These are phyloP conservation scores for Cephalotes varians DNA, from an alignment of 2,888 invertebrate species.

Conservation along the genomic window DNA sequence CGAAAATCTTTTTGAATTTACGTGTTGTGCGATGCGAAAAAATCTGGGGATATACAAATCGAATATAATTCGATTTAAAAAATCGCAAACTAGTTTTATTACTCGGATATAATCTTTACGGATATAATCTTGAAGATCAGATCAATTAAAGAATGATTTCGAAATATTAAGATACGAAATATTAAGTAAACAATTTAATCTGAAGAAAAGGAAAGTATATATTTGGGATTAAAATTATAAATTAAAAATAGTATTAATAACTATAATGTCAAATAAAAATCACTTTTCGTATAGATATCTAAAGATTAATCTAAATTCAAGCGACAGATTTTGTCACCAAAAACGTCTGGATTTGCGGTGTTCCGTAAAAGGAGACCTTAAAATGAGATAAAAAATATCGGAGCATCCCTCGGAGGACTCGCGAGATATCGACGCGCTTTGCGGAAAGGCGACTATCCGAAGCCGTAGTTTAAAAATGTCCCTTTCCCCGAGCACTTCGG, in stretches of 20 bases:
- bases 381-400: slow-evolving; percentile 27
- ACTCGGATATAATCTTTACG: background rate
- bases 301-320: background rate
- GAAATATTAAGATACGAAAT: background rate
- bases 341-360: background rate
- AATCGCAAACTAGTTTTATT: background rate
- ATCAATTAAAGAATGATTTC: background rate
- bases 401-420: slow-evolving; percentile 56
- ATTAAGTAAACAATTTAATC: background rate
- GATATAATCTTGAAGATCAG: background rate
- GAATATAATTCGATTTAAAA: background rate
- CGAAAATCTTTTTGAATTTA: slow-evolving; percentile 15
- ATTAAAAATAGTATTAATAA: slow-evolving; percentile 1
- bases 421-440: slow-evolving; percentile 49
- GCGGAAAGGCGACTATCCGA: slow-evolving; percentile 68
- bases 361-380: background rate
- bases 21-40: background rate
- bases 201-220: background rate
- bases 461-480: slow-evolving; percentile 72
- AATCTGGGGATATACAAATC: background rate
- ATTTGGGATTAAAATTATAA: background rate
- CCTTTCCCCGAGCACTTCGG: slow-evolving; percentile 53
- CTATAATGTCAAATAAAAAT: background rate
- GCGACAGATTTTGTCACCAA: background rate
- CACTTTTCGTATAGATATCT: background rate